phyloP scores from a whole-genome alignment of 2,113 vertebrate genomes.

The Sinocyclocheilus anshuiensis region DNA sequence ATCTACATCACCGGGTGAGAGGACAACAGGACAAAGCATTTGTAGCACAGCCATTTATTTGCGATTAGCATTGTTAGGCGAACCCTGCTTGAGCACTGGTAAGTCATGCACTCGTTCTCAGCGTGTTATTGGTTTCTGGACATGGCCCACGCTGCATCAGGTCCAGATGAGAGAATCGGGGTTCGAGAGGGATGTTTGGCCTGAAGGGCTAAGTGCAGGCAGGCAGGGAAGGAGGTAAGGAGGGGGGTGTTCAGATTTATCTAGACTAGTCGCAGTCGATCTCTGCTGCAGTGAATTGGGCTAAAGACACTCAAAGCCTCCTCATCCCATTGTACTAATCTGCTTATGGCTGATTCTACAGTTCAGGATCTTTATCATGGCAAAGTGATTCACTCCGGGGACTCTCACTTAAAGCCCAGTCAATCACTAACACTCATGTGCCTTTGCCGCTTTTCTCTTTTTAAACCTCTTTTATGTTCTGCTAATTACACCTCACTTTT shows the following conservation, averaged over 20 bases:
- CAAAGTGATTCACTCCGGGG: constrained; percentile 66
- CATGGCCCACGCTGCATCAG: constrained; percentile 7
- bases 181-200: constrained; percentile 38
- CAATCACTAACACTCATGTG: constrained; percentile 59
- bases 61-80: background rate
- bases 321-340: constrained; percentile 82
- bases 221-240: constrained; percentile 12
- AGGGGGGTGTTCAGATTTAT: constrained; percentile 44
- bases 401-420: constrained; percentile 64
- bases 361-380: constrained; percentile 68
- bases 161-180: background rate
- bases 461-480: constrained; percentile 45
- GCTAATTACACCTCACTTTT: background rate
- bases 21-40: constrained; percentile 33
- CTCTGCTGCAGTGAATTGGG: constrained; percentile 63
- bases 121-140: constrained; percentile 1
- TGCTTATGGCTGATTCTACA: constrained; percentile 71
- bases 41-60: constrained; percentile 13
- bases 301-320: constrained; percentile 73
- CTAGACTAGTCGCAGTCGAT: constrained; percentile 51
- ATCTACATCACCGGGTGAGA: constrained; percentile 27
- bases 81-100: background rate
- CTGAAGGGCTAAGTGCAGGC: constrained; percentile 28
- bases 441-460: constrained; percentile 42
- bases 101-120: constrained; percentile 20